These are phyloP conservation scores for Argyrosomus japonicus DNA, from an alignment of 2,113 vertebrate genomes.

Conservation along the genomic window DNA sequence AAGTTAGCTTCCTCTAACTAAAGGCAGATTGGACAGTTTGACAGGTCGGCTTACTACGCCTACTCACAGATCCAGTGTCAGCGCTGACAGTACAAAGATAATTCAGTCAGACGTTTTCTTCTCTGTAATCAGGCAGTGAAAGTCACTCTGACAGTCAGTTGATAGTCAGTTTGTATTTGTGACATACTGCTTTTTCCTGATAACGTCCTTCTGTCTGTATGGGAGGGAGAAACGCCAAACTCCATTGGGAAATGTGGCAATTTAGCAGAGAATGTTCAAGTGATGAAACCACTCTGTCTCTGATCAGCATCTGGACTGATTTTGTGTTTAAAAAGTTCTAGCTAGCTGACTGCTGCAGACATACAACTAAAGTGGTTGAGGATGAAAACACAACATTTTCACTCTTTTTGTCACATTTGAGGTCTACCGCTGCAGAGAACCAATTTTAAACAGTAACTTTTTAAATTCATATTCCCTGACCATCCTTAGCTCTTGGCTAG, in stretches of 20 bases:
- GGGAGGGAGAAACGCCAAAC: neutral
- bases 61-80: neutral
- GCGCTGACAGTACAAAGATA: neutral
- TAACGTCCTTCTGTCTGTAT: neutral
- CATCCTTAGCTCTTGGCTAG: too few relatives aligned
- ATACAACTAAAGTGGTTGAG: too few relatives aligned
- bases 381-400: too few relatives aligned
- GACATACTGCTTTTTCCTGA: slow-evolving; percentile 21
- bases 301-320: neutral
- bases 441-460: too few relatives aligned
- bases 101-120: neutral
- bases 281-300: neutral
- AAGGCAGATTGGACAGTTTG: slow-evolving; percentile 21
- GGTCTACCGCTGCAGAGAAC: too few relatives aligned
- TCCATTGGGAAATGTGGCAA: neutral
- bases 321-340: neutral
- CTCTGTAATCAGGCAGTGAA: slow-evolving; percentile 7
- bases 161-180: neutral
- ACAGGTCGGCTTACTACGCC: slow-evolving; percentile 12
- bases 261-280: neutral
- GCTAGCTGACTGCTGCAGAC: too few relatives aligned
- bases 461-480: too few relatives aligned
- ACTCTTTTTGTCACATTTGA: too few relatives aligned
- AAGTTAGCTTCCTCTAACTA: slow-evolving; percentile 8
- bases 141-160: neutral